Percentiles rank a stretch among this genome's conserved stretches.
Evolutionary conservation across 2,888 invertebrate genomes (phyloP).

Genomic region (Scaptomyza cyrtandrae): DNA sequence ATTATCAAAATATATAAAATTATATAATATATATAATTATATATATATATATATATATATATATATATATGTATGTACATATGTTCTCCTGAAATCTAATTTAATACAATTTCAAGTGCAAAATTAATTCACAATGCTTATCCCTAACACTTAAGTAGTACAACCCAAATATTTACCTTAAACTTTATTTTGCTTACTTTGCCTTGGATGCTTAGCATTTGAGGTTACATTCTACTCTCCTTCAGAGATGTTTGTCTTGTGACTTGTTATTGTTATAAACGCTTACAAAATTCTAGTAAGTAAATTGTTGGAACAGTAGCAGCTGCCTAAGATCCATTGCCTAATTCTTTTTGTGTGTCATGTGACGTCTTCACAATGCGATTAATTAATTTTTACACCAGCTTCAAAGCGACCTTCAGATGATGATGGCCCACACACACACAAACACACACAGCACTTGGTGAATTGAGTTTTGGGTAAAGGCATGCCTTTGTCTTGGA

Average conservation of each 20-base stretch:
- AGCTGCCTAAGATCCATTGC: slow-evolving; percentile 49
- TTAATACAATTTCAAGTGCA: neutral
- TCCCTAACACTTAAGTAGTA: neutral
- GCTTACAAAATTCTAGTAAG: slow-evolving; percentile 39
- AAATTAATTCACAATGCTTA: neutral
- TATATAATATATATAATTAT: too few relatives aligned
- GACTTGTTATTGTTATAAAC: slow-evolving; percentile 54
- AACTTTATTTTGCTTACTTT: neutral
- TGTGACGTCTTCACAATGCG: slow-evolving; percentile 42
- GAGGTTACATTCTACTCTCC: neutral
- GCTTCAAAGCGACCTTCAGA: slow-evolving; percentile 60
- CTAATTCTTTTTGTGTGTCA: slow-evolving; percentile 43
- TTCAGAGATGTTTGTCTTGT: slow-evolving; percentile 1
- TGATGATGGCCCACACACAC: slow-evolving; percentile 8
- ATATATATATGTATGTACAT: too few relatives aligned
- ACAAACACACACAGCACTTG: neutral
- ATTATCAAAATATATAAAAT: neutral
- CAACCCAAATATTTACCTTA: neutral
- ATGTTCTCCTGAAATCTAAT: neutral
- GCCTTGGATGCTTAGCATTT: slow-evolving; percentile 11
- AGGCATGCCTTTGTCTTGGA: slow-evolving; percentile 5
- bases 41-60: too few relatives aligned
- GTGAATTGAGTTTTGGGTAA: slow-evolving; percentile 5
- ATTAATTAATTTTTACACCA: slow-evolving; percentile 61
- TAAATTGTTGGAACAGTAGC: slow-evolving; percentile 38